Conservation (phyloP, 2,888 invertebrate genomes). For the Spialia ferax region DNA sequence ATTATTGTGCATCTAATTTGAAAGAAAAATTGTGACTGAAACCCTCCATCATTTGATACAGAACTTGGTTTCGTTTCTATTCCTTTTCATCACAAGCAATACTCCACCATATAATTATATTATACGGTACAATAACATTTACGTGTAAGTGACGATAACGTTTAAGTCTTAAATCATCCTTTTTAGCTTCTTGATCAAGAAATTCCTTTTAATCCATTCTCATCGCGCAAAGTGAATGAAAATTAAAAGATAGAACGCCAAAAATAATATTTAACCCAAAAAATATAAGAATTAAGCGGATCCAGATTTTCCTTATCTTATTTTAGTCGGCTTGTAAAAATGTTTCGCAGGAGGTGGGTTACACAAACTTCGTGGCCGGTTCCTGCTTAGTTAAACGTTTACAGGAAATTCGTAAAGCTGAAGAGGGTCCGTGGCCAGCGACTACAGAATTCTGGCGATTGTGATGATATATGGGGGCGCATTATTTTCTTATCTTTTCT, state of each 20-base stretch:
- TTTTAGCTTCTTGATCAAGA: too few species aligned
- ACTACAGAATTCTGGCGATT: slow-evolving; percentile 81
- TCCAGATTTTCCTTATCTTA: slow-evolving; percentile 7
- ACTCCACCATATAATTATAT: too few species aligned
- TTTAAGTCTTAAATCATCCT: too few species aligned
- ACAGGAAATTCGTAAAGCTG: slow-evolving; percentile 70
- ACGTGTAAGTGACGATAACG: too few species aligned
- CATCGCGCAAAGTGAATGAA: too few species aligned
- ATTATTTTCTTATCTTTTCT: slow-evolving; percentile 86
- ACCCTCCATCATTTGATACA: too few species aligned
- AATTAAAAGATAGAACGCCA: background rate
- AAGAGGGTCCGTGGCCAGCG: slow-evolving; percentile 79
- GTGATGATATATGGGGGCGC: slow-evolving; percentile 84
- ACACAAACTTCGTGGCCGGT: slow-evolving; percentile 33
- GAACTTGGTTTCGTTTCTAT: too few species aligned
- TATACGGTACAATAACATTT: too few species aligned
- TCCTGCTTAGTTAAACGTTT: slow-evolving; percentile 75
- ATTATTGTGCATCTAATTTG: background rate
- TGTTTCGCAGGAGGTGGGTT: slow-evolving; percentile 26
- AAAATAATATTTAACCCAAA: slow-evolving; percentile 26
- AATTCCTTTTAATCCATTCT: too few species aligned
- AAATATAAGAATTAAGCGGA: background rate
- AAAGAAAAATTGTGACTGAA: too few species aligned
- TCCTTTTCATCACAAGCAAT: too few species aligned
- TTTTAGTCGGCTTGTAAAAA: slow-evolving; percentile 24